phyloP scores from a whole-genome alignment of 2,113 vertebrate genomes.

The Saccopteryx leptura region DNA sequence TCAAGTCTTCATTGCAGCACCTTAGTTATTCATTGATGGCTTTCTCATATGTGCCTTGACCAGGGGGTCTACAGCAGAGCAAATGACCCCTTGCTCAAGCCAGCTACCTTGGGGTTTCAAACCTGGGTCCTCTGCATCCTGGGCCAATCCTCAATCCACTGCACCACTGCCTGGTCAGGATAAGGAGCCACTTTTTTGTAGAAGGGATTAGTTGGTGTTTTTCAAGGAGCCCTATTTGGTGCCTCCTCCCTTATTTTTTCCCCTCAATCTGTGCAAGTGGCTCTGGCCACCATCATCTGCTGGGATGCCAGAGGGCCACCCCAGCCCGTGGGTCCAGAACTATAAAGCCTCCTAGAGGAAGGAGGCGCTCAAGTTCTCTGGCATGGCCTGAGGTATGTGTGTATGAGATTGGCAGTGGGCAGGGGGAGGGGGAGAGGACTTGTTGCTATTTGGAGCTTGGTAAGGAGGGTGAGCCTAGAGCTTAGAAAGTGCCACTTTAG shows the following conservation, averaged over 20 bases:
- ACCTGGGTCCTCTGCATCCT: too few species aligned
- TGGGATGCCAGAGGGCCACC: conserved; percentile 51
- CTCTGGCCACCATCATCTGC: conserved; percentile 80
- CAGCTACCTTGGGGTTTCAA: too few species aligned
- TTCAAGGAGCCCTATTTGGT: conserved; percentile 62
- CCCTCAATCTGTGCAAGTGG: conserved; percentile 83
- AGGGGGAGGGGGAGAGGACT: background rate
- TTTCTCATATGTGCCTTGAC: too few species aligned
- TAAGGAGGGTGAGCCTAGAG: conserved; percentile 61
- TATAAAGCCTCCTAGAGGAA: background rate
- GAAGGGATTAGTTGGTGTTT: conserved; percentile 70
- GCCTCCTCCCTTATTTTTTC: conserved; percentile 71
- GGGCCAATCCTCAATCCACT: too few species aligned
- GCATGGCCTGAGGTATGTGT: background rate
- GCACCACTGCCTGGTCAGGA: too few species aligned
- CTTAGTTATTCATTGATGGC: too few species aligned
- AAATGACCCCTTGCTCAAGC: too few species aligned
- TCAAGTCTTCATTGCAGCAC: too few species aligned
- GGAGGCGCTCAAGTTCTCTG: conserved; percentile 10
- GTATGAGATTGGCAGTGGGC: background rate
- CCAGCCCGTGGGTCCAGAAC: conserved; percentile 28
- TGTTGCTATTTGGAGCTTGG: conserved; percentile 24
- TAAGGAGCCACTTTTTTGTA: conserved; percentile 74
- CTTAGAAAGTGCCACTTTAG: conserved; percentile 75
- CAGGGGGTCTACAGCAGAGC: too few species aligned